Base-by-base conservation (phyloP, 2,797 vertebrate species). In the Megaceryle alcyon region DNA sequence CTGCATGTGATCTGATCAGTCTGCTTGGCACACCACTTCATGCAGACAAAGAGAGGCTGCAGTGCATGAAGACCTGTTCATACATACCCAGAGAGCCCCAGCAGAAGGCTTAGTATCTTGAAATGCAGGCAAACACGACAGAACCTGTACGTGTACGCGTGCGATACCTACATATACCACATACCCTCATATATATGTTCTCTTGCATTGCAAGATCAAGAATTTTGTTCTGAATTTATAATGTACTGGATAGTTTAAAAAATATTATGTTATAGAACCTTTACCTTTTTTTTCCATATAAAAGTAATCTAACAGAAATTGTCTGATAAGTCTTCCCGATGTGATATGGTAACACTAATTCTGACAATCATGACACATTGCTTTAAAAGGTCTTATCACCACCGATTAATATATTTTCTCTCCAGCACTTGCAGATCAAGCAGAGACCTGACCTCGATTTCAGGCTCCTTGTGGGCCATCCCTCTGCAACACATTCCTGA, bases 141-240 rank as follows among this genome's bases (percentile, higher is more conserved):
- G 51, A 60, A 66, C 41, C 14, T 10, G 3, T 3, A 15, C 0
- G 0, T 8, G 18, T 9, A 37, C 0, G 1, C 25, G 49, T 46
- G 54, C 13, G 41, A 64, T 20, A 71, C 19, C 37, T 28, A n/a
- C 48, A 51, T 8, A 15, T 6, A 53, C 9, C 33, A 44, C 14
- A 46, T 9, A 41, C 6, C 20, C 25, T 57, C 44, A 35, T 3
- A 10, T 12, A 49, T 1, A 57, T 28, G 53, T 39, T 33, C 9
- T 65, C 51, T 12, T 33, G 44, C 19, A 5, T 1, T 53, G 41
- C 28, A 16, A 64, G 17, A 46, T 18, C 7, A 25, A 54, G 4
- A 53, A 44, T 76, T 82, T 64, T 72, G 14, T 79, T 68, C 69
- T 8, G 49, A 57, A 61, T 68, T 71, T 35, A 19, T 26, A 61